Base-by-base conservation (phyloP, 2,888 invertebrate genomes). In the Lithophane ornitopus region DNA sequence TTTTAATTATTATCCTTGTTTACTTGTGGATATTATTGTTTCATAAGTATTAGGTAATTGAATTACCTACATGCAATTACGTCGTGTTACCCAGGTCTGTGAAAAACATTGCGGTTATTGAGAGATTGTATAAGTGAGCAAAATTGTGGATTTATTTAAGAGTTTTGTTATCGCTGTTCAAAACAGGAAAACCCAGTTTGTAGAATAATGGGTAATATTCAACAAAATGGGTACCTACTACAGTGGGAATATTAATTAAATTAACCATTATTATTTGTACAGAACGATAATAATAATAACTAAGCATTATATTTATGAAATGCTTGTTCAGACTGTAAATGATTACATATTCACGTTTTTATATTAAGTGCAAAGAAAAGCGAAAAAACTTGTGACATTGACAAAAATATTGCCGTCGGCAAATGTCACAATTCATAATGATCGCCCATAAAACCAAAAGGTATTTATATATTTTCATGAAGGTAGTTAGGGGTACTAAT, bases 331-430 rank as follows among this genome's bases (percentile, higher is more conserved):
- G 49, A 62, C 26, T 26, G 65, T 26, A n/a, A 71, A 72, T 44
- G 3, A 52, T 39, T 9, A 44, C 39, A 52, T 63, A 26, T 44
- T 12, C 12, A 56, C 34, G 16, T 59, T 41, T n/a, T 41, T 7
- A 46, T 7, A 28, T 39, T 9, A 46, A 59, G 28, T 59, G 54
- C 28, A 66, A 49, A 41, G 28, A 66, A 56, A 74, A 54, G 12
- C 41, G 41, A 74, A 26, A 39, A 22, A 11, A 19, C 16, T 39
- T 22, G 11, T 80, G 54, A 49, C 69, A 81, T 65, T 61, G 41
- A 70, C 54, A 70, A 77, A 80, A 78, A 61, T 70, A 80, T 80
- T 78, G 59, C n/a, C 72, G 79, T 67, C n/a, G 34, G n/a, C 46
- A n/a, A 59, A 80, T 72, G 65, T 76, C 54, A 71, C 39, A 65